These are phyloP conservation scores for Matsumurasca onukii DNA, from an alignment of 1,140 invertebrate species.

Conservation along the genomic window DNA sequence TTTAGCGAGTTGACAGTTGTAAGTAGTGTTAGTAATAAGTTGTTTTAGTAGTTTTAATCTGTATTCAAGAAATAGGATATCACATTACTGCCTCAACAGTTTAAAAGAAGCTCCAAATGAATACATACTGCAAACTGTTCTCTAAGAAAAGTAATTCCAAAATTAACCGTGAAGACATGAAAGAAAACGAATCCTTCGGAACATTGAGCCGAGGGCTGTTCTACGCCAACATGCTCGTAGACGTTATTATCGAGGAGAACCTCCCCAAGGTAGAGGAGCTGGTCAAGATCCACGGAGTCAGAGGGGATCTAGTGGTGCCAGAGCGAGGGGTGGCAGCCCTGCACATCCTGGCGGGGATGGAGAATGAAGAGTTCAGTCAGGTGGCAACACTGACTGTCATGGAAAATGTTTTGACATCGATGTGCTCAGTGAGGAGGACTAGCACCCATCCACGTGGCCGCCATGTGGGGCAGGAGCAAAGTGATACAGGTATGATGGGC, in stretches of 20 bases:
- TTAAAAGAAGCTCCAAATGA: too few species aligned
- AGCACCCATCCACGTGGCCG: slow-evolving; percentile 81
- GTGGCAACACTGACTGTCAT: not conserved
- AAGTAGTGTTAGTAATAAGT: too few species aligned
- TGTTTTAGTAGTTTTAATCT: too few species aligned
- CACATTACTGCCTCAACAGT: too few species aligned
- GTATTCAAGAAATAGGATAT: too few species aligned
- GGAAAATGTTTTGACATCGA: not conserved
- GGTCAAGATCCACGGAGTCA: not conserved
- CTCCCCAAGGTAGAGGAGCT: not conserved
- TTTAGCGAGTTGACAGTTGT: too few species aligned
- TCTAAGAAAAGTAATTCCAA: too few species aligned
- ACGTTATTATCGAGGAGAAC: not conserved
- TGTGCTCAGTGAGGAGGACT: slow-evolving; percentile 63
- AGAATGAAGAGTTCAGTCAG: not conserved
- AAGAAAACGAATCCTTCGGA: not conserved
- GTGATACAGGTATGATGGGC: too few species aligned
- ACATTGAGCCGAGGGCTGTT: not conserved
- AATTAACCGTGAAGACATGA: too few species aligned
- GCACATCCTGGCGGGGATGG: not conserved
- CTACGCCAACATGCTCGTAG: not conserved
- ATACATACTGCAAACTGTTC: too few species aligned
- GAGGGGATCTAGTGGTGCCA: not conserved
- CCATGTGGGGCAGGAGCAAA: slow-evolving; percentile 70
- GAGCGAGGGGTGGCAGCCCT: not conserved